Conservation (phyloP, 2,797 vertebrate genomes). For the Sebastes diploproa region DNA sequence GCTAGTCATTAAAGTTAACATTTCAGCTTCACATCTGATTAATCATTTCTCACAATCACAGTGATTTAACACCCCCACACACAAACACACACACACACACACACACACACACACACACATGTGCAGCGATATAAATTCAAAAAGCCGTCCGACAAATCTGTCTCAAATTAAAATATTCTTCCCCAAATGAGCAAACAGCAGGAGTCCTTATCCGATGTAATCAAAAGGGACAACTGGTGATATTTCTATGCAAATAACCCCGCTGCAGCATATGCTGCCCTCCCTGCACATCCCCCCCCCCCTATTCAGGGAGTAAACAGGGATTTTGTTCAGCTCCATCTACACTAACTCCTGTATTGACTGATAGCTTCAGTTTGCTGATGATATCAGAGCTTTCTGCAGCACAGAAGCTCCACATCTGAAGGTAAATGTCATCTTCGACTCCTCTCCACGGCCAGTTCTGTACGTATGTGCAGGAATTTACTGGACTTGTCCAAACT, state of each 20-base stretch:
- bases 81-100: too few relatives aligned
- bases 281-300: conserved; percentile 12
- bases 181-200: conserved; percentile 70
- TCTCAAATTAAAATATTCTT: conserved; percentile 69
- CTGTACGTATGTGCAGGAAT: conserved; percentile 1
- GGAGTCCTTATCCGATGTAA: conserved; percentile 75
- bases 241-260: conserved; percentile 78
- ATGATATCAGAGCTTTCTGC: conserved; percentile 1
- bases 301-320: conserved; percentile 58
- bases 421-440: not conserved
- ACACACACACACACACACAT: not conserved
- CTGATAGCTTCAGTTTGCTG: conserved; percentile 13
- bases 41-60: conserved; percentile 4
- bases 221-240: conserved; percentile 77
- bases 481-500: conserved; percentile 15
- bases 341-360: conserved; percentile 13
- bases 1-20: not conserved
- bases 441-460: not conserved
- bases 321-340: conserved; percentile 40
- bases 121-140: conserved; percentile 45
- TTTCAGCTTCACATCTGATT: not conserved
- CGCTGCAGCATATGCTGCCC: conserved; percentile 66
- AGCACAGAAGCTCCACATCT: not conserved
- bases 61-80: not conserved
- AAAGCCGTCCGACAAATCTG: conserved; percentile 60